Evolutionary conservation across 2,888 invertebrate species (phyloP), one percentile per base, ranked within the genome.

Genomic region (Hyposoter dolosus): DNA sequence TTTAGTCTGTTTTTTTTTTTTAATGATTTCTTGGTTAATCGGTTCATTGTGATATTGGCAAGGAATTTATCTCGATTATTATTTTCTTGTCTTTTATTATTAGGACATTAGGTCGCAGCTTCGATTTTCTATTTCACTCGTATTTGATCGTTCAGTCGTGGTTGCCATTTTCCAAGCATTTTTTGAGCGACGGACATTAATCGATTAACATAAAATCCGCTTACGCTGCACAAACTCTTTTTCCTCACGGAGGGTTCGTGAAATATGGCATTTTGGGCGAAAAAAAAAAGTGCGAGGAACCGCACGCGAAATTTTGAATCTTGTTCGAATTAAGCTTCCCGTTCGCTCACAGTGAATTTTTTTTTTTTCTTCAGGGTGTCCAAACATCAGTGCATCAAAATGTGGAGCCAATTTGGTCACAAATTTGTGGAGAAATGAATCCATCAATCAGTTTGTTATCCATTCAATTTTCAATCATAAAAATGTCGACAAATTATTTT

Each of bases 101-200:
- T 69, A 65, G 28, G 68, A 35, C 17, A 23, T 43, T 28, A 28
- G 47, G 47, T 60, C 71, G 32, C 32, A 6, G 5, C 32, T 63
- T 47, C 35, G 28, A 23, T 23, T 2, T 50, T 66, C 12, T 56
- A 19, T 17, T 72, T 79, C 28, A 74, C 50, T 50, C 40, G 60
- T 60, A 56, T 85, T 78, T 65, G 68, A 78, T 78, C 43, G 32
- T 56, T 78, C 45, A 50, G 63, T 75, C 56, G 47, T 56, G 35
- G 17, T 60, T 12, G 32, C 63, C n/a, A 60, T 53, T 43, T 69
- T 68, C 7, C 17, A 68, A 60, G 56, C 35, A 53, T 78, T 12
- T 71, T 84, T 84, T 86, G 84, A 86, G 84, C 86, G 76, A 84
- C 69, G 47, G 74, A 84, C 86, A 63, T 75, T 45, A 81, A 76